These are phyloP conservation scores for Arenicola marina DNA, from an alignment of 2,888 invertebrate species.

Conservation along the genomic window DNA sequence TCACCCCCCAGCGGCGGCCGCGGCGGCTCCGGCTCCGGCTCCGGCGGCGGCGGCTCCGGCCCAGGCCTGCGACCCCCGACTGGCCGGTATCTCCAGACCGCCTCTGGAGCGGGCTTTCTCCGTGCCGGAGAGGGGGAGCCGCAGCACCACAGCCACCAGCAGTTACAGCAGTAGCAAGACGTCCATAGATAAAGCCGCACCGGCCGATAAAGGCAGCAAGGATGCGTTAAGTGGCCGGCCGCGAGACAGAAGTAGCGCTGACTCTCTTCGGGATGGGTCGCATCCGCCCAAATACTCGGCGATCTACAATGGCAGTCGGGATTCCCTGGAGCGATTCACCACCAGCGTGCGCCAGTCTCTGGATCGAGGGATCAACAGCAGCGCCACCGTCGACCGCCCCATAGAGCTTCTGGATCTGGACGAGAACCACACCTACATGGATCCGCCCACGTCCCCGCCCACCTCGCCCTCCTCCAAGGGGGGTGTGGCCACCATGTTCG, in stretches of 20 bases:
- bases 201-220: not conserved
- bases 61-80: not conserved
- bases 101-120: conserved; percentile 21
- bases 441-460: conserved; percentile 31
- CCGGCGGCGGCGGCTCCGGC: not conserved
- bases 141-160: conserved; percentile 9
- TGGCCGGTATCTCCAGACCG: conserved; percentile 13
- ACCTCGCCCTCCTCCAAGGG: conserved; percentile 10
- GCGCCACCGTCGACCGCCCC: not conserved
- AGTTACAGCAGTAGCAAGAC: conserved; percentile 18
- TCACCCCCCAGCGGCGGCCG: too few species aligned
- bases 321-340: conserved; percentile 3
- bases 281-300: too few species aligned
- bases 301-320: conserved; percentile 4
- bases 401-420: conserved; percentile 20
- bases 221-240: conserved; percentile 4
- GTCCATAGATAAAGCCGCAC: conserved; percentile 4
- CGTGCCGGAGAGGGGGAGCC: conserved; percentile 14
- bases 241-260: not conserved
- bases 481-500: not conserved
- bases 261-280: not conserved
- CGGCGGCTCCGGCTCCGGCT: not conserved
- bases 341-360: not conserved
- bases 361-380: not conserved
- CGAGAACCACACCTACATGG: conserved; percentile 29